phyloP scores from a whole-genome alignment of 1,140 invertebrate species.

The Eulimnadia texana region DNA sequence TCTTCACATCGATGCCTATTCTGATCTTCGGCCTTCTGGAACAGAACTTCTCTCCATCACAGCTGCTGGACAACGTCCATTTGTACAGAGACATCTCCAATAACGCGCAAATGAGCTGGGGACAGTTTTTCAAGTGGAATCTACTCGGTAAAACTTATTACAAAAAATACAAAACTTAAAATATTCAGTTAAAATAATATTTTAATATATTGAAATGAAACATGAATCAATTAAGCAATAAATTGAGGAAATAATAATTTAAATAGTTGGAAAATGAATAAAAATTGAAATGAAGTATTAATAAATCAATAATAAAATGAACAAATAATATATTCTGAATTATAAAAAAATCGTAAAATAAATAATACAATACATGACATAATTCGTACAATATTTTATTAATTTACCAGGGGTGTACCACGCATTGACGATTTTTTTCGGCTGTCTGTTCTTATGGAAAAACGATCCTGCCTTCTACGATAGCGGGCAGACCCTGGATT shows the following conservation, averaged over 20 bases:
- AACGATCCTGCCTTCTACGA: conserved; percentile 29
- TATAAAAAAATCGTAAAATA: too few relatives aligned
- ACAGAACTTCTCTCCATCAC: conserved; percentile 42
- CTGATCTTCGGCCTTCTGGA: conserved; percentile 53
- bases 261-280: too few relatives aligned
- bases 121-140: conserved; percentile 49
- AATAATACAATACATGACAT: too few relatives aligned
- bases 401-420: conserved; percentile 48
- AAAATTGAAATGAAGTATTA: too few relatives aligned
- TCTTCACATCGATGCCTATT: conserved; percentile 55
- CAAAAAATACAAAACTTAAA: too few relatives aligned
- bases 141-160: conserved; percentile 38
- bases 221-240: too few relatives aligned
- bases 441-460: conserved; percentile 30
- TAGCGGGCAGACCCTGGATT: conserved; percentile 29
- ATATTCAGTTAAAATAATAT: too few relatives aligned
- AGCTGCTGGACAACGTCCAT: conserved; percentile 44
- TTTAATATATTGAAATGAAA: conserved; percentile 29
- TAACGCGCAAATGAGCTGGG: conserved; percentile 48
- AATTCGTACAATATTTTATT: too few relatives aligned
- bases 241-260: too few relatives aligned
- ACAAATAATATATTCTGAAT: too few relatives aligned
- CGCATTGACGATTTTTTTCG: conserved; percentile 36
- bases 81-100: conserved; percentile 50
- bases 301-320: too few relatives aligned